Conservation (phyloP, 2,113 vertebrate species). For the Dromiciops gliroides region DNA sequence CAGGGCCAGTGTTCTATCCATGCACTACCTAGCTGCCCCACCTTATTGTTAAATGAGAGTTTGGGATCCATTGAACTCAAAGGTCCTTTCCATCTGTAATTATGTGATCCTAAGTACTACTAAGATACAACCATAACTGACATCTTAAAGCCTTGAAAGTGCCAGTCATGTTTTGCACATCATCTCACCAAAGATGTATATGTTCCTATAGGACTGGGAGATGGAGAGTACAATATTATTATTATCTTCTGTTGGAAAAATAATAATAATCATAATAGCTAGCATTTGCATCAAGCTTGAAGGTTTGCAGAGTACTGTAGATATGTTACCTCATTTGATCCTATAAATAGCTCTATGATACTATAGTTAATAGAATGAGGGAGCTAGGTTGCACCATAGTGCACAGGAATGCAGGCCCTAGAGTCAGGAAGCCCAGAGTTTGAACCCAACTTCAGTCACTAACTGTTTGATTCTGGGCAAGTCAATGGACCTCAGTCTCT, state of each 20-base stretch:
- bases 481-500: not conserved
- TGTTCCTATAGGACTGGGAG: not conserved
- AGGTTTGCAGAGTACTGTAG: not conserved
- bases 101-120: not conserved
- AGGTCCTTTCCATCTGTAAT: not conserved
- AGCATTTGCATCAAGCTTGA: not conserved
- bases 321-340: not conserved
- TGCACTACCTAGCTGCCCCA: too few relatives aligned
- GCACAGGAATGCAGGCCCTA: not conserved
- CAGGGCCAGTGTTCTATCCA: too few relatives aligned
- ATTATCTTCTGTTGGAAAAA: not conserved
- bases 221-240: not conserved
- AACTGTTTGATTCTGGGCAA: not conserved
- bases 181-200: not conserved
- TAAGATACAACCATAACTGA: not conserved
- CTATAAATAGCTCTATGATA: not conserved
- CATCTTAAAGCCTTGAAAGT: not conserved
- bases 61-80: not conserved
- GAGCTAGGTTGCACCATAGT: not conserved
- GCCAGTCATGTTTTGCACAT: not conserved
- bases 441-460: not conserved
- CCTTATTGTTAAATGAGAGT: not conserved
- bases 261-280: not conserved
- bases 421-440: not conserved
- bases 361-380: not conserved